phyloP scores from a whole-genome alignment of 2,797 vertebrate species.

The Carcharodon carcharias region DNA sequence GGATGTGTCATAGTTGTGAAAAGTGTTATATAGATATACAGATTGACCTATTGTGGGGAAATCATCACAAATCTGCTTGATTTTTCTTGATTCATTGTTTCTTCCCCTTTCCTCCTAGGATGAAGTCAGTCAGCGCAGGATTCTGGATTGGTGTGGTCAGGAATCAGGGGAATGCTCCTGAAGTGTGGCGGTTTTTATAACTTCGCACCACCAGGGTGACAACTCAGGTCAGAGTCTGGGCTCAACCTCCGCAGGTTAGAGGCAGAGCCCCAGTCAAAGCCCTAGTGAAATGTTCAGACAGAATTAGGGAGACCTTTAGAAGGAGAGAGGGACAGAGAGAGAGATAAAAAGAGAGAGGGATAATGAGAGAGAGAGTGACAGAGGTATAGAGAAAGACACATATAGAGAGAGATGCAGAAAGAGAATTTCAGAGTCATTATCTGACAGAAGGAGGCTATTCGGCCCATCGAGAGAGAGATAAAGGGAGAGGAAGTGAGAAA shows the following conservation, averaged over 20 bases:
- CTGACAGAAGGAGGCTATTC: no score
- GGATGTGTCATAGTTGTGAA: no score
- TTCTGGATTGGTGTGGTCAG: no score
- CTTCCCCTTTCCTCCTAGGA: no score
- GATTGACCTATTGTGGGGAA: neutral
- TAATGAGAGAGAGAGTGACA: neutral
- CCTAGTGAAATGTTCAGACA: neutral
- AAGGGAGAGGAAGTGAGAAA: neutral
- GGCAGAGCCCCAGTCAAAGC: neutral
- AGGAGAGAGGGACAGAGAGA: neutral
- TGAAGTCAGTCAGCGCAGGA: no score
- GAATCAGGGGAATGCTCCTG: neutral
- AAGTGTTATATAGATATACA: no score
- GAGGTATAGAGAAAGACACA: neutral
- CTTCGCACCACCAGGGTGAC: no score
- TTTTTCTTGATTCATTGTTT: no score
- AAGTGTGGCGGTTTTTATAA: no score
- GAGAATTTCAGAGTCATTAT: no score
- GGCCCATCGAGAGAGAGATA: neutral
- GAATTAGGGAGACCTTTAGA: neutral
- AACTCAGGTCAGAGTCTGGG: no score
- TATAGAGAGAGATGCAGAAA: neutral
- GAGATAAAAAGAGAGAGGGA: neutral
- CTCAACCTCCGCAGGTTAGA: neutral
- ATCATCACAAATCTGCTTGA: neutral